Evolutionary conservation across 2,113 vertebrate genomes (phyloP).

Genomic region (Pterocles gutturalis): DNA sequence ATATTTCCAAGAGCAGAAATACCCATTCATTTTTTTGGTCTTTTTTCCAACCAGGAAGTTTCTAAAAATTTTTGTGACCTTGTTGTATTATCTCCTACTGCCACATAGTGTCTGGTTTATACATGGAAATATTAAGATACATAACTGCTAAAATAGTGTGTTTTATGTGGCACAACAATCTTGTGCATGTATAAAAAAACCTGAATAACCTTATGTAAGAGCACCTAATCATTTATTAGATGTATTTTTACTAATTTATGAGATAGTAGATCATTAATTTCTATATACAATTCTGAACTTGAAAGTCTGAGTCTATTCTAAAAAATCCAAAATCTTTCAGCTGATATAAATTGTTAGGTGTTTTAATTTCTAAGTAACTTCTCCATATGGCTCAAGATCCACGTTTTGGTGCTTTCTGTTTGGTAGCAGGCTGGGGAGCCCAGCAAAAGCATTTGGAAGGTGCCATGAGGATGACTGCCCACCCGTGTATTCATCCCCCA

Average conservation of each 20-base stretch:
- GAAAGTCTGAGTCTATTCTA: background rate
- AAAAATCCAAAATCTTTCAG: background rate
- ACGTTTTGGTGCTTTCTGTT: background rate
- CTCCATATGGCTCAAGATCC: background rate
- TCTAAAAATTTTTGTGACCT: background rate
- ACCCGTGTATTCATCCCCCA: fast-evolving
- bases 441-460: background rate
- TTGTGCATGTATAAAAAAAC: background rate
- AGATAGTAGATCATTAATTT: background rate
- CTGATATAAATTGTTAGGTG: background rate
- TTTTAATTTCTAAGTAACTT: background rate
- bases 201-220: background rate
- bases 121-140: background rate
- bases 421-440: background rate
- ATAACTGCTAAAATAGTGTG: background rate
- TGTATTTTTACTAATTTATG: background rate
- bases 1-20: background rate
- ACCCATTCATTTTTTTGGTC: background rate
- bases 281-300: background rate
- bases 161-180: background rate
- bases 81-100: background rate
- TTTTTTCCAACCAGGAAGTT: background rate
- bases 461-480: background rate
- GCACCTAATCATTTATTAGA: background rate
- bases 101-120: background rate